Conservation (phyloP, 2,888 invertebrate species). For the Conistra vaccinii region DNA sequence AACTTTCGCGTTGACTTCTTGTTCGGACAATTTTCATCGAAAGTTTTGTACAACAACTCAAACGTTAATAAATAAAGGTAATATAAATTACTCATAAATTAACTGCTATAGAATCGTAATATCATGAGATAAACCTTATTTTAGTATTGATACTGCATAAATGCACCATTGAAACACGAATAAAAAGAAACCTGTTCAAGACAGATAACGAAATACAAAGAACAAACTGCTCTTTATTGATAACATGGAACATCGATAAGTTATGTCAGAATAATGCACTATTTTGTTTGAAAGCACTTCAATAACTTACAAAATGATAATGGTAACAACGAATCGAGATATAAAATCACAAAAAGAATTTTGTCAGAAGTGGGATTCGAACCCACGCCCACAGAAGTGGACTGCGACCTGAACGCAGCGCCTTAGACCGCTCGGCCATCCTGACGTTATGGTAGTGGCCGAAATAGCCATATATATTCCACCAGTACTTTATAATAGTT, state of each 20-base stretch:
- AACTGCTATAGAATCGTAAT: neutral
- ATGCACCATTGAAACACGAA: constrained; percentile 47
- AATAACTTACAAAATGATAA: constrained; percentile 24
- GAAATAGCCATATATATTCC: constrained; percentile 46
- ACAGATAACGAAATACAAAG: constrained; percentile 60
- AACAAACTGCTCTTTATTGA: constrained; percentile 28
- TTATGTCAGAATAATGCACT: constrained; percentile 23
- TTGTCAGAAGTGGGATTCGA: constrained; percentile 80
- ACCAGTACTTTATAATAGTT: neutral
- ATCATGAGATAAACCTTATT: constrained; percentile 38
- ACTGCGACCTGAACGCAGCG: constrained; percentile 80
- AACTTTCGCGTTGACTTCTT: too few species aligned
- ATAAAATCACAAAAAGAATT: constrained; percentile 54
- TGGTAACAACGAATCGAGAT: neutral
- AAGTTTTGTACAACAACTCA: too few species aligned
- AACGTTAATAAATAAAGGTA: too few species aligned
- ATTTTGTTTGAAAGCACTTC: constrained; percentile 23
- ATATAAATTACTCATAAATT: neutral
- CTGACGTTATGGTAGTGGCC: constrained; percentile 61
- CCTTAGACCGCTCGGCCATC: constrained; percentile 80
- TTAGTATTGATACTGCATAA: constrained; percentile 28
- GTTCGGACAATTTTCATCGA: neutral
- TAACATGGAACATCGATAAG: constrained; percentile 17
- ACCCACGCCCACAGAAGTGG: constrained; percentile 80
- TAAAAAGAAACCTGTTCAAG: constrained; percentile 55